Conservation (phyloP, 2,888 invertebrate species). For the Eurytoma californica region DNA sequence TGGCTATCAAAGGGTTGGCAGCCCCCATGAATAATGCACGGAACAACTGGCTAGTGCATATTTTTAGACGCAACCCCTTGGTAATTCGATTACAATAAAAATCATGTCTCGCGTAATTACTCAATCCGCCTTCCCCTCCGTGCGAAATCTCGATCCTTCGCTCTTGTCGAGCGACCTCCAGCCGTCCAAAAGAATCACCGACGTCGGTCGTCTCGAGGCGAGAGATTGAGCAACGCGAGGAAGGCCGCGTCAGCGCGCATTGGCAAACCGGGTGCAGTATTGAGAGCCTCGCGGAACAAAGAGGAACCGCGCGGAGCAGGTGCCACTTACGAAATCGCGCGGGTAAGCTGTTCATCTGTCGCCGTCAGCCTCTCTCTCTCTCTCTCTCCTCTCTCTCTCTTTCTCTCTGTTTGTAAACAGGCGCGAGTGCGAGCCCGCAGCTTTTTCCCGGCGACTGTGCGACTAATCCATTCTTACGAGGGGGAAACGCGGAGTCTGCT, state of each 20-base stretch:
- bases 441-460: neutral
- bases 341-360: neutral
- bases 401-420: constrained; percentile 52
- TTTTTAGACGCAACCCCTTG: neutral
- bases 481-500: neutral
- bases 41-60: neutral
- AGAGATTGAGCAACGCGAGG: too few relatives aligned
- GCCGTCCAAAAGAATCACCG: too few relatives aligned
- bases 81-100: too few relatives aligned
- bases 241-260: too few relatives aligned
- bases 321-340: constrained; percentile 4
- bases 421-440: neutral
- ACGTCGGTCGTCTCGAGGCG: too few relatives aligned
- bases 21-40: constrained; percentile 16
- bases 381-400: constrained; percentile 27
- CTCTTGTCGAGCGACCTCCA: neutral
- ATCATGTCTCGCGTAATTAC: too few relatives aligned
- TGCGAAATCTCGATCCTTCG: neutral
- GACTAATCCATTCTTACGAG: neutral
- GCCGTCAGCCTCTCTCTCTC: constrained; percentile 7
- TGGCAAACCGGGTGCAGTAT: neutral
- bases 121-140: too few relatives aligned
- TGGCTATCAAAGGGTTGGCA: neutral
- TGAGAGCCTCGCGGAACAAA: neutral
- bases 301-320: constrained; percentile 1